Percentiles rank a stretch among this genome's conserved stretches.
Conservation (phyloP, 2,113 vertebrate species). For the Calypte anna region DNA sequence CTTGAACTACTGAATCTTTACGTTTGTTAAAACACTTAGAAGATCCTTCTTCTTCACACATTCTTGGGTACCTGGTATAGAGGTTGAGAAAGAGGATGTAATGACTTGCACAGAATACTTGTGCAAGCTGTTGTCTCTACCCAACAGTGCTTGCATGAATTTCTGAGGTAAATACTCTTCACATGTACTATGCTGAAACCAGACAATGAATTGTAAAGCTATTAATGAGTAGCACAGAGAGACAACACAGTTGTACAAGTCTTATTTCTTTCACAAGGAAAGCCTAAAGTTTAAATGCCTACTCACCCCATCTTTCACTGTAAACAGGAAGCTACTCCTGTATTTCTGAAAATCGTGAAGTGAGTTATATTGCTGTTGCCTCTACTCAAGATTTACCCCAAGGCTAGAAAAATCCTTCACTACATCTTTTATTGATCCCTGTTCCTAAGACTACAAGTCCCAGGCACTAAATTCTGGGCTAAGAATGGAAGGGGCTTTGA, state of each 20-base stretch:
- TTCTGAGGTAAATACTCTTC: not conserved
- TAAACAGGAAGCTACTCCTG: not conserved
- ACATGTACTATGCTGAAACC: not conserved
- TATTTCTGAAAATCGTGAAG: not conserved
- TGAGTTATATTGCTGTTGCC: not conserved
- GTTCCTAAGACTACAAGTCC: not conserved
- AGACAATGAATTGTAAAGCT: not conserved
- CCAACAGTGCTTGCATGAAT: fast-evolving
- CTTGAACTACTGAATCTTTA: not conserved
- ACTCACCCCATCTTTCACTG: not conserved
- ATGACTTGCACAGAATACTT: not conserved
- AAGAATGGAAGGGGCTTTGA: not conserved
- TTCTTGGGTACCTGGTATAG: not conserved
- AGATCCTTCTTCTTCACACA: not conserved
- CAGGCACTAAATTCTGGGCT: not conserved
- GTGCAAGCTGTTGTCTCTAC: not conserved
- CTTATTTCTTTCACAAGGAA: not conserved
- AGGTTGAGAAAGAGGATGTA: not conserved
- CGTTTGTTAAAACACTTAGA: not conserved
- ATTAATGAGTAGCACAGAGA: not conserved
- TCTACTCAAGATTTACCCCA: not conserved
- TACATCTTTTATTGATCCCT: not conserved
- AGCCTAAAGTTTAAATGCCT: not conserved
- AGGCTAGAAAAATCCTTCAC: not conserved
- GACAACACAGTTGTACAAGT: not conserved